phyloP scores from a whole-genome alignment of 2,113 vertebrate species.

The Platycercus adscitus region DNA sequence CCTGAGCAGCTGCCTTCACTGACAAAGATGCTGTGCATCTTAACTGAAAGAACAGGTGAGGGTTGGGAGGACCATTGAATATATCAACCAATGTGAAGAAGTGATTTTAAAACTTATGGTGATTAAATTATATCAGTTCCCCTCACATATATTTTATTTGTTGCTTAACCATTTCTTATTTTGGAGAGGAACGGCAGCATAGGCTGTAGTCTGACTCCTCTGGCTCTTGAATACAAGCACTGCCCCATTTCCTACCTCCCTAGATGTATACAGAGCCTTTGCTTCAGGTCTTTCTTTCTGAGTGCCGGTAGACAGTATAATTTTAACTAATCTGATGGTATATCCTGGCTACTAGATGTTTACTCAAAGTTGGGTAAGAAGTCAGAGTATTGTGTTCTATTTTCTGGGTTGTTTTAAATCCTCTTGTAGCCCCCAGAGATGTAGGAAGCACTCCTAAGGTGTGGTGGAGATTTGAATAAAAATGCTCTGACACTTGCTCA shows the following conservation, averaged over 20 bases:
- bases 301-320: not conserved
- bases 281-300: not conserved
- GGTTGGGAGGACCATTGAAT: conserved; percentile 24
- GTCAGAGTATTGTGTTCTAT: not conserved
- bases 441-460: not conserved
- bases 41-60: conserved; percentile 29
- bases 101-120: conserved; percentile 26
- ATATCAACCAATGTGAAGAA: conserved; percentile 59
- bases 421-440: not conserved
- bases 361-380: not conserved
- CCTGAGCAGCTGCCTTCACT: conserved; percentile 42
- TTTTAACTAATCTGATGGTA: not conserved
- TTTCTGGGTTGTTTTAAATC: not conserved
- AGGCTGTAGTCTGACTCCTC: not conserved
- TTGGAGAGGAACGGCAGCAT: not conserved
- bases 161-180: conserved; percentile 7
- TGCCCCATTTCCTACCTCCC: accelerated
- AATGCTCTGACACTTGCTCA: conserved; percentile 64
- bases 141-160: conserved; percentile 38
- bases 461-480: conserved; percentile 35
- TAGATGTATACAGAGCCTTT: not conserved
- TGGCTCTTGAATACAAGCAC: not conserved
- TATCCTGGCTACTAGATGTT: not conserved
- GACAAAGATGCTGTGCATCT: conserved; percentile 36
- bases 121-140: conserved; percentile 57